Percentiles rank a stretch among this genome's conserved stretches.
phyloP scores from a whole-genome alignment of 2,797 vertebrate genomes.

The Linurgus olivaceus region DNA sequence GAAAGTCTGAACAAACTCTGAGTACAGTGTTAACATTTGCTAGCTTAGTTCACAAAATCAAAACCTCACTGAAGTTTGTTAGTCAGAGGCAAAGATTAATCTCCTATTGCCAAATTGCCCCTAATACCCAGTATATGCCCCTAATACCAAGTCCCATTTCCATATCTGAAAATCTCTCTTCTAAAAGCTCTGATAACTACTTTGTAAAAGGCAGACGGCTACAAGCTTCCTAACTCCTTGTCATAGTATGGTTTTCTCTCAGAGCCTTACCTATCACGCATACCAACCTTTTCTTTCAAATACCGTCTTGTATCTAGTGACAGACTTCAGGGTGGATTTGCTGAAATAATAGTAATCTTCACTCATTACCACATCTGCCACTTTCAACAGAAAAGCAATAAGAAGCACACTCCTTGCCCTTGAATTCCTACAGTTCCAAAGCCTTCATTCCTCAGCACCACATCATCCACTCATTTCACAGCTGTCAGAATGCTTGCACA shows the following conservation, averaged over 20 bases:
- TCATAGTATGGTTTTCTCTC: background rate
- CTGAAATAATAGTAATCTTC: background rate
- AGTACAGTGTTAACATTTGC: background rate
- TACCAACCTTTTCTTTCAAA: background rate
- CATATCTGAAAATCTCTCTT: background rate
- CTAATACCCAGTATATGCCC: background rate
- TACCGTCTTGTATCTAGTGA: background rate
- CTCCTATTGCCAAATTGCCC: background rate
- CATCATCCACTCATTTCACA: background rate
- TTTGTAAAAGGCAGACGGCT: background rate
- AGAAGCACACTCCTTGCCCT: background rate
- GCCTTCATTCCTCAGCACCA: background rate
- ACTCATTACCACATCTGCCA: background rate
- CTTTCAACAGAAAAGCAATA: background rate
- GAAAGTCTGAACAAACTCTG: background rate
- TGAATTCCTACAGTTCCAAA: background rate
- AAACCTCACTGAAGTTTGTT: background rate
- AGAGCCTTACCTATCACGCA: background rate
- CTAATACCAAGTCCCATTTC: background rate
- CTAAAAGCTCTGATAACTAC: background rate
- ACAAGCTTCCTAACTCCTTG: background rate
- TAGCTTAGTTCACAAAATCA: background rate
- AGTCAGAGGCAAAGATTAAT: background rate
- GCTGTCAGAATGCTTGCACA: background rate
- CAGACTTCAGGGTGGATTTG: background rate